A percentile compares a stretch with the other conserved stretches of the same genome.
Evolutionary conservation across 2,113 vertebrate genomes (phyloP).

Genomic region (Nycticorax nycticorax): DNA sequence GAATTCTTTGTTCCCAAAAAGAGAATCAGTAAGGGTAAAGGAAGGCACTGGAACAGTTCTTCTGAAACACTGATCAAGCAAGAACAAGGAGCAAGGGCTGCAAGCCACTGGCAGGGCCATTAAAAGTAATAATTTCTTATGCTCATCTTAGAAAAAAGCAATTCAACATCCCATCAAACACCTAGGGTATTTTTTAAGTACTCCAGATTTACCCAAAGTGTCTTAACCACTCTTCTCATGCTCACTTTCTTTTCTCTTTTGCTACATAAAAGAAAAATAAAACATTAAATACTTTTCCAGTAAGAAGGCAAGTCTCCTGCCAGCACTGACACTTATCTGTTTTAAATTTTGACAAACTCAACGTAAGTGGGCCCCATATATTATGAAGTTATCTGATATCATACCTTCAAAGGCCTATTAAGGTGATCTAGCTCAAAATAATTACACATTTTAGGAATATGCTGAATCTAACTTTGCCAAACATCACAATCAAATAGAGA

Average conservation of each 20-base stretch:
- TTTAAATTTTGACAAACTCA: conserved; percentile 49
- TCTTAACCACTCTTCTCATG: not conserved
- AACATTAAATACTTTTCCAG: not conserved
- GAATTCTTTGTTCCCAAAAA: not conserved
- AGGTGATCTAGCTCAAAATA: not conserved
- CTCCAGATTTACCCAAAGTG: not conserved
- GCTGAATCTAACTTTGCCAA: not conserved
- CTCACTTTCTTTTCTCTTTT: not conserved
- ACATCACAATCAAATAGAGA: not conserved
- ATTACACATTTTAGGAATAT: not conserved
- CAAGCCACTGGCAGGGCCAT: not conserved
- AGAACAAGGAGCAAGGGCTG: not conserved
- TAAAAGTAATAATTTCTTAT: not conserved
- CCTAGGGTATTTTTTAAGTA: not conserved
- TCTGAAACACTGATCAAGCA: not conserved
- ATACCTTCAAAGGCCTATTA: not conserved
- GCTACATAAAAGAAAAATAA: not conserved
- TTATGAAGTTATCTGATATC: conserved; percentile 16
- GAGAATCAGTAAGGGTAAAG: not conserved
- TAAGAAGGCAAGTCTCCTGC: not conserved
- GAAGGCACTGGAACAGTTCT: not conserved
- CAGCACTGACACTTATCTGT: not conserved
- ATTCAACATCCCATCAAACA: not conserved
- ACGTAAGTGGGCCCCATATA: not conserved
- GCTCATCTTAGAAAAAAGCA: not conserved